Percentiles rank a stretch among this genome's conserved stretches.
phyloP scores from a whole-genome alignment of 2,888 invertebrate genomes.

The Polydrusus cervinus region DNA sequence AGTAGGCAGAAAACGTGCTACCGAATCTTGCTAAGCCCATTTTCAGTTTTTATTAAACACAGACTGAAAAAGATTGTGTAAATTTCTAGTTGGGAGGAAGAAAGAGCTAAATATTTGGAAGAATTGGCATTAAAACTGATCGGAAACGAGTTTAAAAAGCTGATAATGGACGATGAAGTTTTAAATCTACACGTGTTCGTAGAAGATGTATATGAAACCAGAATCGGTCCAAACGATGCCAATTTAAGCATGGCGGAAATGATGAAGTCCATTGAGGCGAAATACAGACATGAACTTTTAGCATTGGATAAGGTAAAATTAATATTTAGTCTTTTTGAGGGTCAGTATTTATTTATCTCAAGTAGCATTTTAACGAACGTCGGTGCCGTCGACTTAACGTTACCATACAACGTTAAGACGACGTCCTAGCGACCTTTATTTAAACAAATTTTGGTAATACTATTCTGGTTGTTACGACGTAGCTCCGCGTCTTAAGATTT shows the following conservation, averaged over 20 bases:
- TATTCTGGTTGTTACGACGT: too few relatives aligned
- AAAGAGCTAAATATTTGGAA: conserved; percentile 73
- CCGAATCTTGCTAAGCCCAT: too few relatives aligned
- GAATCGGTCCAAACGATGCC: conserved; percentile 75
- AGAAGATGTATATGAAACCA: conserved; percentile 78
- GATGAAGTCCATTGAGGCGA: conserved; percentile 76
- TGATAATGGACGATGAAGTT: conserved; percentile 74
- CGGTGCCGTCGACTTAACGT: too few relatives aligned
- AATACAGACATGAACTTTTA: conserved; percentile 71
- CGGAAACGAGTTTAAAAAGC: conserved; percentile 74
- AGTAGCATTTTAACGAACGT: too few relatives aligned
- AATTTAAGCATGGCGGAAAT: conserved; percentile 74
- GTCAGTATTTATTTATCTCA: too few relatives aligned
- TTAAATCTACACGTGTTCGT: conserved; percentile 76
- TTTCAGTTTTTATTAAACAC: too few relatives aligned
- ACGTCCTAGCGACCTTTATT: too few relatives aligned
- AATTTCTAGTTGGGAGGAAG: conserved; percentile 71
- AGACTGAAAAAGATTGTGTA: background rate
- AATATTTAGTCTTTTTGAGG: too few relatives aligned
- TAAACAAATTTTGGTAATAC: too few relatives aligned
- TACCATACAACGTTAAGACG: too few relatives aligned
- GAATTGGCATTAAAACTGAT: conserved; percentile 74
- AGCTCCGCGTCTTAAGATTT: too few relatives aligned
- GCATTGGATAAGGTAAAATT: conserved; percentile 72
- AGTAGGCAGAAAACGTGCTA: too few relatives aligned